phyloP scores from a whole-genome alignment of 2,113 vertebrate genomes.

The Aegithalos caudatus region DNA sequence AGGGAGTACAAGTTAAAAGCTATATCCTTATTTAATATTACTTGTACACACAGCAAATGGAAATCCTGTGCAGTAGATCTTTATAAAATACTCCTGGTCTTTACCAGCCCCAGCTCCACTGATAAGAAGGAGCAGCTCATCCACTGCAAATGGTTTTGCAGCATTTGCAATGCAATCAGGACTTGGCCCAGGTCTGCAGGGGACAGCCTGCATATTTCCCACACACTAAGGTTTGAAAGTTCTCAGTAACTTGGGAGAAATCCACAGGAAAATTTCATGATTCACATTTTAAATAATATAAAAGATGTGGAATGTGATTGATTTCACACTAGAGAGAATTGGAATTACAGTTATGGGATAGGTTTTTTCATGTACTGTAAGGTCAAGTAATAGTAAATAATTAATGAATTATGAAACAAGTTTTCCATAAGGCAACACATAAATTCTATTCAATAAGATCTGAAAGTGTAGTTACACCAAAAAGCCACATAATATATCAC shows the following conservation, averaged over 20 bases:
- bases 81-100: neutral
- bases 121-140: neutral
- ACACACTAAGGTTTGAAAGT: neutral
- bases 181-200: neutral
- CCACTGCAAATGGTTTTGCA: neutral
- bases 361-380: conserved; percentile 30
- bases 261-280: neutral
- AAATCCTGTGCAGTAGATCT: neutral
- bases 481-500: neutral
- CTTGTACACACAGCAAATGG: neutral
- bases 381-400: conserved; percentile 62
- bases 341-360: conserved; percentile 39
- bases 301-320: conserved; percentile 44
- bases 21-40: neutral
- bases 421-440: conserved; percentile 37
- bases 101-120: neutral
- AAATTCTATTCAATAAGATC: conserved; percentile 26
- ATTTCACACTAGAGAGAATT: conserved; percentile 35
- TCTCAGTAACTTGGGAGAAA: neutral
- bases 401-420: conserved; percentile 63
- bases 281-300: conserved; percentile 51
- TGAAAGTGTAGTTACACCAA: conserved; percentile 40
- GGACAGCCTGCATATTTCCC: neutral
- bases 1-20: neutral
- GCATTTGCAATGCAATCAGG: fast-evolving